Evolutionary conservation across 30 jellyfish, hydroid and myxozoan species (phyloP).

Genomic region (Hydractinia echinata): DNA sequence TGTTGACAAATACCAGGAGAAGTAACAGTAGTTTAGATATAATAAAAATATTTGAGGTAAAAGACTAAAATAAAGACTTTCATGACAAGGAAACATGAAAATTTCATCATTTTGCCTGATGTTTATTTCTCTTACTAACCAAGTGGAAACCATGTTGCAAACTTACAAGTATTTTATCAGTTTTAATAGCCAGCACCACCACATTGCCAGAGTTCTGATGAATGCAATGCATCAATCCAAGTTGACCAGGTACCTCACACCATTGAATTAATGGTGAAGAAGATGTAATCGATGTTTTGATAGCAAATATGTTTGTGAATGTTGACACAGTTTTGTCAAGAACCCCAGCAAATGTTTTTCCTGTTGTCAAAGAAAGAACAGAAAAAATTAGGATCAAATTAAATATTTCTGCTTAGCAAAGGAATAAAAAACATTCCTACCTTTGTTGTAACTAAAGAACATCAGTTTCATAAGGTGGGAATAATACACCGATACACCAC

Average conservation of each 20-base stretch:
- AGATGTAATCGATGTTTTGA: slow-evolving; percentile 41
- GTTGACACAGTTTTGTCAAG: slow-evolving; percentile 35
- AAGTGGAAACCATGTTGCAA: no score
- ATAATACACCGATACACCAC: slow-evolving; percentile 78
- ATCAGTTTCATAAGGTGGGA: slow-evolving; percentile 71
- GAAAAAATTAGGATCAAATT: not conserved
- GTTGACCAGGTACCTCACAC: slow-evolving; percentile 79
- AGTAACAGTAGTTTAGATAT: no score
- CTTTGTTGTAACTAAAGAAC: slow-evolving; percentile 75
- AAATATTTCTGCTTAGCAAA: no score
- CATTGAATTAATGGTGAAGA: slow-evolving; percentile 65
- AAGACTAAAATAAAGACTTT: no score
- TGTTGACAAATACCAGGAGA: no score
- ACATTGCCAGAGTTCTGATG: slow-evolving; percentile 77
- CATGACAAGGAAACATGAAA: no score
- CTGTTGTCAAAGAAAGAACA: slow-evolving; percentile 28
- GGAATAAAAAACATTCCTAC: slow-evolving; percentile 18
- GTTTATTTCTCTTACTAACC: no score
- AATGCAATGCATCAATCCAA: slow-evolving; percentile 79
- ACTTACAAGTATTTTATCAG: slow-evolving; percentile 68
- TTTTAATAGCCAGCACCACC: slow-evolving; percentile 59
- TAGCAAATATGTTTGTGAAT: slow-evolving; percentile 44
- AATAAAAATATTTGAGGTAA: no score
- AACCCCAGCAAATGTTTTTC: slow-evolving; percentile 63
- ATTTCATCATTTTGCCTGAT: no score